A percentile compares a stretch with the other conserved stretches of the same genome.
Evolutionary conservation across 1,140 invertebrate genomes (phyloP).

Genomic region (Eupeodes corollae): DNA sequence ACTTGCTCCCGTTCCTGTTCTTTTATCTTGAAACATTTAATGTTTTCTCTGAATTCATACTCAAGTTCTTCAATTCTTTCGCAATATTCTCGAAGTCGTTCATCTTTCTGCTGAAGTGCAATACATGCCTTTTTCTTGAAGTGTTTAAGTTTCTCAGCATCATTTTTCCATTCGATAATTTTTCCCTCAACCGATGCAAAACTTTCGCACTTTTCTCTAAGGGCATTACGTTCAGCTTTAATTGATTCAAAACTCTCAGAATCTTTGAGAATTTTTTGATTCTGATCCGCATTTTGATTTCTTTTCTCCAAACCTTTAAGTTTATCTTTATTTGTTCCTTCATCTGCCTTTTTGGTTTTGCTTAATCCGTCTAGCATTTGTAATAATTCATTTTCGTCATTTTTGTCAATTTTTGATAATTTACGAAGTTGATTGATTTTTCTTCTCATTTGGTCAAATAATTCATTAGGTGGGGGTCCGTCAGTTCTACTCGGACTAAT

Average conservation of each 20-base stretch:
- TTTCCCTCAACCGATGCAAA: too few relatives aligned
- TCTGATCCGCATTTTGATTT: neutral
- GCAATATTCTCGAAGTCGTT: too few relatives aligned
- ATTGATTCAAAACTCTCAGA: constrained; percentile 16
- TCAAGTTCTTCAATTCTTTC: too few relatives aligned
- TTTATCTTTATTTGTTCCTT: constrained; percentile 25
- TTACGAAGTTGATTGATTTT: constrained; percentile 21
- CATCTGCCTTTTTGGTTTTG: constrained; percentile 24
- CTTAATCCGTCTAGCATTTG: constrained; percentile 17
- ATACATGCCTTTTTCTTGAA: too few relatives aligned
- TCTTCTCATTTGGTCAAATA: constrained; percentile 6
- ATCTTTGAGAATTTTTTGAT: constrained; percentile 9
- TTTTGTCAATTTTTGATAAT: constrained; percentile 16
- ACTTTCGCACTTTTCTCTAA: constrained; percentile 15
- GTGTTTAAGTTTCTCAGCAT: too few relatives aligned
- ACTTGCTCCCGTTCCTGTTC: too few relatives aligned
- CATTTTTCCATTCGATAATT: too few relatives aligned
- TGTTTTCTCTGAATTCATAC: too few relatives aligned
- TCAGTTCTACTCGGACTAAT: constrained; percentile 22
- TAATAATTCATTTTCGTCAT: constrained; percentile 18
- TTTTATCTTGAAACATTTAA: too few relatives aligned
- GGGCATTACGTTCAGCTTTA: constrained; percentile 18
- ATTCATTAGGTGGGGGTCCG: constrained; percentile 13
- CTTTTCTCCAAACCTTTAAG: neutral
- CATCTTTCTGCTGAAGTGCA: too few relatives aligned